Percentiles rank a stretch among this genome's conserved stretches.
These are phyloP conservation scores for Lepetodrilus schrolli DNA, from an alignment of 2,888 invertebrate species.

Conservation along the genomic window DNA sequence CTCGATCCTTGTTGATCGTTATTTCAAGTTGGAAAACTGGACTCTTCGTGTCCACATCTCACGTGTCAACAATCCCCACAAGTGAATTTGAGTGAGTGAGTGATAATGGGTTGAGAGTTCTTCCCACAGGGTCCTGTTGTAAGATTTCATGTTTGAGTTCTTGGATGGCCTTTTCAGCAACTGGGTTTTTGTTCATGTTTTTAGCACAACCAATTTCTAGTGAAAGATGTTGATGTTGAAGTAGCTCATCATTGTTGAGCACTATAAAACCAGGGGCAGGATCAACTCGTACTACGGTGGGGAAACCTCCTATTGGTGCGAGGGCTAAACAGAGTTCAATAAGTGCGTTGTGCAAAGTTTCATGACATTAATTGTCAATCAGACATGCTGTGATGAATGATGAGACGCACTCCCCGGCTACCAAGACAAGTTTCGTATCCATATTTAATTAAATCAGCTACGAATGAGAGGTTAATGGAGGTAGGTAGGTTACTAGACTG, in stretches of 20 bases:
- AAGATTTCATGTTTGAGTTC: constrained; percentile 52
- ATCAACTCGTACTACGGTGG: constrained; percentile 45
- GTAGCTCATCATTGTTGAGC: constrained; percentile 37
- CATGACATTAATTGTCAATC: constrained; percentile 35
- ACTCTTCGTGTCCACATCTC: too few species aligned
- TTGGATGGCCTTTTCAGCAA: constrained; percentile 52
- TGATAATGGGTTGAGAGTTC: constrained; percentile 30
- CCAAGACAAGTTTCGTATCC: constrained; percentile 38
- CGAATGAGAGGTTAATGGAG: not conserved
- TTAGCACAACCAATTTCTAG: constrained; percentile 46
- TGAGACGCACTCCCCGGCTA: constrained; percentile 44
- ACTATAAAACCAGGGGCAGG: constrained; percentile 43
- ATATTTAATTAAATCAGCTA: constrained; percentile 45
- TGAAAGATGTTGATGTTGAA: constrained; percentile 34
- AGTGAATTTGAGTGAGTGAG: too few species aligned
- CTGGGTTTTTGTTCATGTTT: constrained; percentile 51
- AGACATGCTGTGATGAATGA: constrained; percentile 39
- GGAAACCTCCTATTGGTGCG: constrained; percentile 43
- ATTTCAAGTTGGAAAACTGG: too few species aligned
- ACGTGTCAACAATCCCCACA: too few species aligned
- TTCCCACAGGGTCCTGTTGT: constrained; percentile 40
- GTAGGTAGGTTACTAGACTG: not conserved
- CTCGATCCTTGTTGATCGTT: too few species aligned
- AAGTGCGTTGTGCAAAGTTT: constrained; percentile 36
- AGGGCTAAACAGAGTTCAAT: constrained; percentile 35